Percentiles rank a stretch among this genome's conserved stretches.
Conservation (phyloP, 92 coral and sea anemone species). For the Montipora capitata region DNA sequence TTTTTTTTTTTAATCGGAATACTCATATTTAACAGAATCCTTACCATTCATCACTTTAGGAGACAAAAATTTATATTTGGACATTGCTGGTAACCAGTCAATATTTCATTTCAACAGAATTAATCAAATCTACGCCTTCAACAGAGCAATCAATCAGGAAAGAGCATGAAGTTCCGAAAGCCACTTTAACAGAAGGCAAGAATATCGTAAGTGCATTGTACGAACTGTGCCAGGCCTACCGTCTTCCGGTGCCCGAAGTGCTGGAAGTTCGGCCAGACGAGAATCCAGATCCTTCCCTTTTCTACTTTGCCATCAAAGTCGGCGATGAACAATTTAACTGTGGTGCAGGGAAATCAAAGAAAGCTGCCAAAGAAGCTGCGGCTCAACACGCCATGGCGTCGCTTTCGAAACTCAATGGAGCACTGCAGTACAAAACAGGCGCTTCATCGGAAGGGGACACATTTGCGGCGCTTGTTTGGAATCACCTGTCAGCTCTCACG, state of each 20-base stretch:
- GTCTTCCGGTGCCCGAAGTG: slow-evolving; percentile 71
- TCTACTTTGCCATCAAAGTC: slow-evolving; percentile 74
- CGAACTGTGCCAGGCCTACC: slow-evolving; percentile 90
- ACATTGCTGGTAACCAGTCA: neutral
- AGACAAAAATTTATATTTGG: too few species aligned
- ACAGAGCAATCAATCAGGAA: neutral
- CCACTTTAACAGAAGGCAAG: slow-evolving; percentile 57
- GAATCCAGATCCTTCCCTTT: slow-evolving; percentile 56
- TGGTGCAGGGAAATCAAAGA: slow-evolving; percentile 86
- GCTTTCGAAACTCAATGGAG: slow-evolving; percentile 52
- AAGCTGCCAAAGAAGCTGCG: slow-evolving; percentile 81
- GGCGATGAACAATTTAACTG: slow-evolving; percentile 66
- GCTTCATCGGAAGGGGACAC: slow-evolving; percentile 82
- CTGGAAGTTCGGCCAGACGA: slow-evolving; percentile 72
- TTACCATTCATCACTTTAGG: too few species aligned
- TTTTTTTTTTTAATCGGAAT: too few species aligned
- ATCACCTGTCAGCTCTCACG: slow-evolving; percentile 72
- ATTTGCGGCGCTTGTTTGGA: slow-evolving; percentile 90
- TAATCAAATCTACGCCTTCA: neutral
- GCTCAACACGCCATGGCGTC: slow-evolving; percentile 81
- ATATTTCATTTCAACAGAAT: slow-evolving; percentile 7
- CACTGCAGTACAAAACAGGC: slow-evolving; percentile 76
- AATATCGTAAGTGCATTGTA: slow-evolving; percentile 80
- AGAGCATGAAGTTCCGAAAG: neutral
- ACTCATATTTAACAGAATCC: too few species aligned